phyloP scores from a whole-genome alignment of 1,140 invertebrate genomes.

The Bradynema listronoti region DNA sequence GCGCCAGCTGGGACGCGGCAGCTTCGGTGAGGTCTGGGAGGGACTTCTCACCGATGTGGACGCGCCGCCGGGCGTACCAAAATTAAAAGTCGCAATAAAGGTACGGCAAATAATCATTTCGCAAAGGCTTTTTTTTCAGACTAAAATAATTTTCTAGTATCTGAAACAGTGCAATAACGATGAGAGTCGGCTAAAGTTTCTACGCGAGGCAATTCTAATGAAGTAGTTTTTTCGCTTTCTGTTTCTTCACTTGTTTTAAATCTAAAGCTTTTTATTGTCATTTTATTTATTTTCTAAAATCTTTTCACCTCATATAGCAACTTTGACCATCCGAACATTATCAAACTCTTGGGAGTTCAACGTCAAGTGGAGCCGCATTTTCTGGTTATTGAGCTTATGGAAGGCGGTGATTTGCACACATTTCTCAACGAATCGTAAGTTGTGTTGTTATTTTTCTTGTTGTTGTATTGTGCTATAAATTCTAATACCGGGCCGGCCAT shows the following conservation, averaged over 20 bases:
- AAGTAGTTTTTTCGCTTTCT: slow-evolving; percentile 59
- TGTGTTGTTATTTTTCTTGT: slow-evolving; percentile 63
- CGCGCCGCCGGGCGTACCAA: slow-evolving; percentile 44
- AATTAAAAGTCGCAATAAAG: slow-evolving; percentile 74
- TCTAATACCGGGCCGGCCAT: background rate
- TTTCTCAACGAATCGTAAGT: slow-evolving; percentile 67
- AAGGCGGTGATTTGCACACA: slow-evolving; percentile 82
- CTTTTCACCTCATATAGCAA: slow-evolving; percentile 62
- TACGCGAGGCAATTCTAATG: slow-evolving; percentile 94
- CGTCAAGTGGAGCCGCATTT: slow-evolving; percentile 73
- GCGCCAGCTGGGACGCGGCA: slow-evolving; percentile 78
- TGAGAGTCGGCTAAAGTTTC: slow-evolving; percentile 88
- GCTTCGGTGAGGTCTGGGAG: slow-evolving; percentile 93
- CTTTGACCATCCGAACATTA: slow-evolving; percentile 89
- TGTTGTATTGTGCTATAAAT: slow-evolving; percentile 58
- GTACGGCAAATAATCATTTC: slow-evolving; percentile 64
- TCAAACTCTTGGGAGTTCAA: slow-evolving; percentile 84
- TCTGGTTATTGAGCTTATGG: slow-evolving; percentile 92
- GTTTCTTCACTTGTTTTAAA: background rate
- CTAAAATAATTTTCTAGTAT: slow-evolving; percentile 16
- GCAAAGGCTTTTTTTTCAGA: slow-evolving; percentile 4
- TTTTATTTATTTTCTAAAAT: background rate
- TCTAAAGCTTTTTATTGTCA: background rate
- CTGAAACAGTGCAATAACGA: slow-evolving; percentile 75
- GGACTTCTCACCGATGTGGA: slow-evolving; percentile 62